These are phyloP conservation scores for Serrognathus titanus DNA, from an alignment of 2,888 invertebrate genomes.

Conservation along the genomic window DNA sequence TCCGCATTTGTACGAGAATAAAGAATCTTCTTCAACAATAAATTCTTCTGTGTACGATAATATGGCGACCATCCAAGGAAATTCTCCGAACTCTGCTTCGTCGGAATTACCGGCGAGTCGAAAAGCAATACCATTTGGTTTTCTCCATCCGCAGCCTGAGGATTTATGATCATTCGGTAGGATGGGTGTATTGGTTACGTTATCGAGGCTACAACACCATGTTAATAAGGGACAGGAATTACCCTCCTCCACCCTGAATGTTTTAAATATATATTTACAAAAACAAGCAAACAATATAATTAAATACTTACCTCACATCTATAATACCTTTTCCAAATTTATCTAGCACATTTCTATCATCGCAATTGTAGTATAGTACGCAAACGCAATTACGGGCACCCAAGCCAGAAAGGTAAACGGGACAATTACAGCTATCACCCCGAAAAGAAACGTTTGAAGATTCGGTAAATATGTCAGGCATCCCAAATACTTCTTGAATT, in stretches of 20 bases:
- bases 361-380: conserved; percentile 48
- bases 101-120: conserved; percentile 50
- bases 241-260: too few species aligned
- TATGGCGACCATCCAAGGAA: conserved; percentile 81
- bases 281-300: conserved; percentile 1
- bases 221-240: neutral
- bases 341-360: conserved; percentile 54
- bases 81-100: conserved; percentile 74
- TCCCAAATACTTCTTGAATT: too few species aligned
- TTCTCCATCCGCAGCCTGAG: conserved; percentile 34
- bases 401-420: too few species aligned
- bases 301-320: conserved; percentile 64
- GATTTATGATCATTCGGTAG: conserved; percentile 52
- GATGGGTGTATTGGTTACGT: too few species aligned
- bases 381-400: conserved; percentile 58
- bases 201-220: too few species aligned
- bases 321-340: conserved; percentile 69
- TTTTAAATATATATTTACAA: neutral
- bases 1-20: conserved; percentile 60
- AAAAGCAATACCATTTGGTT: conserved; percentile 2
- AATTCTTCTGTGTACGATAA: conserved; percentile 45
- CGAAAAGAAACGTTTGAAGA: too few species aligned
- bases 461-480: too few species aligned
- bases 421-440: too few species aligned
- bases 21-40: conserved; percentile 44